Evolutionary conservation across 2,888 invertebrate species (phyloP).

Genomic region (Drosophila tanythrix): DNA sequence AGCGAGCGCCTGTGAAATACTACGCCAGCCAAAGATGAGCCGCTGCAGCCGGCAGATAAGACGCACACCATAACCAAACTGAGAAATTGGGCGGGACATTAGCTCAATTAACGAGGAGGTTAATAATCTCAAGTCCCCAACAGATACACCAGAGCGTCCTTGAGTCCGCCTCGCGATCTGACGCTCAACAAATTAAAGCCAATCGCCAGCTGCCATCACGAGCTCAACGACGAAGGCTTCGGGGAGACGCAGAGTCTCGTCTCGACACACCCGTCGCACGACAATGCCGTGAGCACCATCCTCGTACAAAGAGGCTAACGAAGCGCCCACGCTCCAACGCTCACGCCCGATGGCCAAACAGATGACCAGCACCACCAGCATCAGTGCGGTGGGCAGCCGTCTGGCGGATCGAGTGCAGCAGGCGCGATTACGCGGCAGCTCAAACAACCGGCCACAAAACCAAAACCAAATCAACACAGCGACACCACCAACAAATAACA

Average conservation of each 20-base stretch:
- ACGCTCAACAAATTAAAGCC: slow-evolving; percentile 73
- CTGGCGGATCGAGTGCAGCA: slow-evolving; percentile 73
- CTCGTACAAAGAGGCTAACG: slow-evolving; percentile 89
- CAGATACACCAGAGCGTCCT: slow-evolving; percentile 87
- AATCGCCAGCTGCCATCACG: slow-evolving; percentile 83
- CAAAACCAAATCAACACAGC: slow-evolving; percentile 38
- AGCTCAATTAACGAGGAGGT: slow-evolving; percentile 90
- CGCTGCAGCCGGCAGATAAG: slow-evolving; percentile 83
- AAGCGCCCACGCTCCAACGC: slow-evolving; percentile 78
- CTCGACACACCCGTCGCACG: slow-evolving; percentile 94
- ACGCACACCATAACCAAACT: slow-evolving; percentile 80
- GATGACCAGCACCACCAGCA: slow-evolving; percentile 61
- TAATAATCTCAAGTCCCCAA: slow-evolving; percentile 88
- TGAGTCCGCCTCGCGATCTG: slow-evolving; percentile 86
- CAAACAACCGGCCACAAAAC: slow-evolving; percentile 57
- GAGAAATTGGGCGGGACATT: slow-evolving; percentile 87
- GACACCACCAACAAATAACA: slow-evolving; percentile 8
- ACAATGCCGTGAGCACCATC: slow-evolving; percentile 88
- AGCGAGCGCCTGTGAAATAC: slow-evolving; percentile 62
- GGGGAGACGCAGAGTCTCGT: slow-evolving; percentile 95
- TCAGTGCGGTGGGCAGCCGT: slow-evolving; percentile 62
- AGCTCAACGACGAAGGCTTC: slow-evolving; percentile 94
- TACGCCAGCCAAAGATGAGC: slow-evolving; percentile 47
- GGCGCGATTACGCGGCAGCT: slow-evolving; percentile 55
- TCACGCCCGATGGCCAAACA: slow-evolving; percentile 62